Base-by-base conservation (phyloP, 2,113 vertebrate genomes). In the Beaufortia kweichowensis region DNA sequence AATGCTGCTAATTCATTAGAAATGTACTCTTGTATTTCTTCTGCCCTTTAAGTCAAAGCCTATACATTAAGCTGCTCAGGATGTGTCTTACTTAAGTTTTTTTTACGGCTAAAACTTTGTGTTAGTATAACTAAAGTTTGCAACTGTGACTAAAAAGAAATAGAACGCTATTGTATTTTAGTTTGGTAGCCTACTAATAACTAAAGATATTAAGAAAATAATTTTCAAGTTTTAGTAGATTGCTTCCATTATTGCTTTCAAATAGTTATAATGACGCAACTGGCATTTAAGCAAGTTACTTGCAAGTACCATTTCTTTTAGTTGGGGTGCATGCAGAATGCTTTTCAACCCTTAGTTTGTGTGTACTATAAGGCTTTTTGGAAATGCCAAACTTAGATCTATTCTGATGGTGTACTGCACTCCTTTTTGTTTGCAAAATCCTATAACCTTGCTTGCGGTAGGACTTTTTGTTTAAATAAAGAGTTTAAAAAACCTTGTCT, bases 1-100 rank as follows among this genome's bases (percentile, higher is more conserved):
- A 81, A 78, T 68, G 70, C 80, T 82, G 80, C 80, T 82, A 82
- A 82, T 68, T 29, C 46, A 60, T 77, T 82, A n/a, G 76, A 66
- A 62, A 75, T 78, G 57, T 82, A 73, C 76, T 65, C 57, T 75
- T 46, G 33, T 50, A 63, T 81, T 61, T 78, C 68, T 67, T 66
- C 80, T 82, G 53, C 76, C 80, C 80, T 82, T 82, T 82, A 82
- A 82, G 64, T 78, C 71, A 28, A 66, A 78, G 57, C 57, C 41
- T 74, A 61, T 11, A 57, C 57, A 61, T 74, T 74, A 74, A 72
- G 80, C 80, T 81, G 75, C 80, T 82, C 80, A 82, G 80, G 80
- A 78, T 78, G 79, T 66, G 35, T 71, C 60, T 60, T 70, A 50
- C 55, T 74, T 61, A 61, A 77, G 65, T 56, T 35, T 43, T 67